Evolutionary conservation across 92 coral and sea anemone species (phyloP).

Genomic region (Nematostella vectensis): DNA sequence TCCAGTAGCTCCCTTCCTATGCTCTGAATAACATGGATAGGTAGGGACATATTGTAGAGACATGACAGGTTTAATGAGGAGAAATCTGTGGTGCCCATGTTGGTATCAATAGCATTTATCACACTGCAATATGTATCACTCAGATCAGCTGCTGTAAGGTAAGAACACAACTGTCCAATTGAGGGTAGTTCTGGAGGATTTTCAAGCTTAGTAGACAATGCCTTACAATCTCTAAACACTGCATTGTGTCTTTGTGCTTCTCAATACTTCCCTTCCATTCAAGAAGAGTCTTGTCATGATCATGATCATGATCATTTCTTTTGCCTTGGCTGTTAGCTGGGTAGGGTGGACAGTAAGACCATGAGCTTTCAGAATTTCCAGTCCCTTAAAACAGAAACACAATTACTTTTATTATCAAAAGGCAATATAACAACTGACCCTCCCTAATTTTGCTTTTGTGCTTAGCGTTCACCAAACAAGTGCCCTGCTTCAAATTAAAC

Average conservation of each 20-base stretch:
- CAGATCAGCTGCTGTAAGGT: not conserved
- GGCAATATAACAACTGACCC: too few relatives aligned
- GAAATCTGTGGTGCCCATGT: slow-evolving; percentile 3
- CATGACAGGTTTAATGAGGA: slow-evolving; percentile 15
- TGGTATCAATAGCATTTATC: not conserved
- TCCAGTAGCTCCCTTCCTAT: slow-evolving; percentile 8
- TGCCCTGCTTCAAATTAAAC: too few relatives aligned
- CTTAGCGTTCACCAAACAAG: too few relatives aligned
- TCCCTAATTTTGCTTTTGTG: too few relatives aligned
- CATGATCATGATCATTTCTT: slow-evolving; percentile 13
- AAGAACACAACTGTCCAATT: not conserved
- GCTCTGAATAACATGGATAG: slow-evolving; percentile 13
- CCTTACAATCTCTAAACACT: not conserved
- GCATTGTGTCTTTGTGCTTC: not conserved
- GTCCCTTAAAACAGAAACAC: slow-evolving; percentile 29
- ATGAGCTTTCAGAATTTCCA: slow-evolving; percentile 16
- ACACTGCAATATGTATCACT: too few relatives aligned
- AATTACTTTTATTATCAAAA: too few relatives aligned
- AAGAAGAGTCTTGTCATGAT: not conserved
- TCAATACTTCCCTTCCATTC: not conserved
- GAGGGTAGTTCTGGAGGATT: not conserved
- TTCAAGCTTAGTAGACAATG: too few relatives aligned
- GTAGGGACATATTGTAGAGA: slow-evolving; percentile 19
- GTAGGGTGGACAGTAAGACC: slow-evolving; percentile 34
- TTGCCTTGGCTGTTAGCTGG: slow-evolving; percentile 12